Conservation (phyloP, 92 coral and sea anemone species). For the Anthopleura xanthogrammica region DNA sequence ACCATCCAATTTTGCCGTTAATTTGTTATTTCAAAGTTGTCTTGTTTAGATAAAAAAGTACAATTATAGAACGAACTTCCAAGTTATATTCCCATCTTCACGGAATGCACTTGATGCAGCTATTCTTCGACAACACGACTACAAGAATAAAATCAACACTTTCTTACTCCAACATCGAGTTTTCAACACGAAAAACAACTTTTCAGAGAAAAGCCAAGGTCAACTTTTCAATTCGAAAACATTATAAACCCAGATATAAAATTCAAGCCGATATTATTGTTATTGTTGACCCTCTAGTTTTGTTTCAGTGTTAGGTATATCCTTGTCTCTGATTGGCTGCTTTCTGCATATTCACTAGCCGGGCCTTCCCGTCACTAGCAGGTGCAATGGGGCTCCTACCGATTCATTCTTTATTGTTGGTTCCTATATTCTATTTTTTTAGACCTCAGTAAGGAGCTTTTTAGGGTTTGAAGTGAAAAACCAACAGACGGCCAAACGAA, state of each 20-base stretch:
- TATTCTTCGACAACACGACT: background rate
- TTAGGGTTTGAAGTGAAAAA: slow-evolving; percentile 8
- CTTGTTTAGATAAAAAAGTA: background rate
- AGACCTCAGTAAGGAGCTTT: slow-evolving; percentile 8
- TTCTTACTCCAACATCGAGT: background rate
- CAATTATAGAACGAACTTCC: background rate
- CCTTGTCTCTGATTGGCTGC: slow-evolving; percentile 17
- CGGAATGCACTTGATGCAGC: background rate
- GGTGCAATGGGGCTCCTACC: slow-evolving; percentile 15
- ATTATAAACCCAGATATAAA: background rate
- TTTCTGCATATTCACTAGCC: background rate
- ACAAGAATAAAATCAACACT: background rate
- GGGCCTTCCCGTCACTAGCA: slow-evolving; percentile 4
- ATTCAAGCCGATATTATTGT: slow-evolving; percentile 1
- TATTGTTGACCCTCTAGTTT: slow-evolving; percentile 16
- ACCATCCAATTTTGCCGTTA: background rate
- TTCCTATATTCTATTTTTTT: slow-evolving; percentile 2
- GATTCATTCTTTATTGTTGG: background rate
- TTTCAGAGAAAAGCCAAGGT: background rate
- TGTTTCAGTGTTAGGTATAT: background rate
- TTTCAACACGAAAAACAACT: background rate
- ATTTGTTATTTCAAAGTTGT: background rate
- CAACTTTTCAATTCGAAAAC: background rate
- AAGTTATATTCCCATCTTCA: background rate
- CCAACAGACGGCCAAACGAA: background rate